Conservation (phyloP, 2,888 invertebrate species). For the Dyspetes luteomarginatus region DNA sequence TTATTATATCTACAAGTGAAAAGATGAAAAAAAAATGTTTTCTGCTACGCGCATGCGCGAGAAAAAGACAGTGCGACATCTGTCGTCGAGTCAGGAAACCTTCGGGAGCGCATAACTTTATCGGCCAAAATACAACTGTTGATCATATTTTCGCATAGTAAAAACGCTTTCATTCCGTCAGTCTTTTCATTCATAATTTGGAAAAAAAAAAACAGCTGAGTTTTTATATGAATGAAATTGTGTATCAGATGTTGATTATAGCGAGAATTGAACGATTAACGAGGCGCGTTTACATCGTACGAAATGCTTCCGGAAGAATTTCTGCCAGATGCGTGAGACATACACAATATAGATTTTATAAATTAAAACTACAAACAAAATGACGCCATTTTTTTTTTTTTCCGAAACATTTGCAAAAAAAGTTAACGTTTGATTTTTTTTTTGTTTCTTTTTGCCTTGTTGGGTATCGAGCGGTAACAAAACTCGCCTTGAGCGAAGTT, state of each 20-base stretch:
- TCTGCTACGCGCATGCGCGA: conserved; percentile 64
- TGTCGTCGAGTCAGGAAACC: not conserved
- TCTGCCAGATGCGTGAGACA: not conserved
- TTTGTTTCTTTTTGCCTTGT: not conserved
- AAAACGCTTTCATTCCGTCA: not conserved
- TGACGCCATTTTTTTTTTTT: not conserved
- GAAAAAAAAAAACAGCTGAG: not conserved
- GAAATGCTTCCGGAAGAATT: not conserved
- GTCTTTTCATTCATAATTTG: not conserved
- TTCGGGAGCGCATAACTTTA: not conserved
- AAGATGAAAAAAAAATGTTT: conserved; percentile 45
- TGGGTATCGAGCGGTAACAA: not conserved
- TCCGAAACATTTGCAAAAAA: not conserved
- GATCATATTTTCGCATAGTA: not conserved
- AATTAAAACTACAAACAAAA: not conserved
- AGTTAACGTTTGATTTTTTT: conserved; percentile 7
- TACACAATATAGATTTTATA: not conserved
- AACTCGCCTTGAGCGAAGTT: conserved; percentile 53
- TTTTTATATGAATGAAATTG: no score
- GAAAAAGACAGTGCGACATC: conserved; percentile 7
- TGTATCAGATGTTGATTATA: not conserved
- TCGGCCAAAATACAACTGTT: not conserved
- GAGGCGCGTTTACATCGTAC: not conserved
- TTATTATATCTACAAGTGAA: conserved; percentile 59
- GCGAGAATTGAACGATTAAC: not conserved